Percentiles rank a stretch among this genome's conserved stretches.
Conservation (phyloP, 2,888 invertebrate species). For the Chloromyia formosa region DNA sequence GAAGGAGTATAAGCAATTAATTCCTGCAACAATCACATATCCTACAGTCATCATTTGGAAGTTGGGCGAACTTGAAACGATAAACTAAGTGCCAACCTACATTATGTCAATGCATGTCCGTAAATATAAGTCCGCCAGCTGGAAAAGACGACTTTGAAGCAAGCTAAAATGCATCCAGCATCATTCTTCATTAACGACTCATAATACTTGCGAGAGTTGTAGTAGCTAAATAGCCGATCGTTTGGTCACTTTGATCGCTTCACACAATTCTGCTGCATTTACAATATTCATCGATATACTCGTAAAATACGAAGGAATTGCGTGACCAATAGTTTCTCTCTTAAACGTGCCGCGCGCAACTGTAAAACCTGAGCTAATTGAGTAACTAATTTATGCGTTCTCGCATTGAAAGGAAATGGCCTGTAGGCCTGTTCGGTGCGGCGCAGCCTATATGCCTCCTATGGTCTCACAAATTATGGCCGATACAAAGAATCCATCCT, state of each 20-base stretch:
- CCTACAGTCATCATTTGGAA: too few species aligned
- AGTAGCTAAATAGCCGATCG: conserved; percentile 23
- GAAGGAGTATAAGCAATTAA: too few species aligned
- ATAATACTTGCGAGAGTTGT: conserved; percentile 20
- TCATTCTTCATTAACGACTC: conserved; percentile 36
- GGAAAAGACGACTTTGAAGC: too few species aligned
- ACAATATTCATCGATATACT: conserved; percentile 30
- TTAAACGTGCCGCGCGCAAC: conserved; percentile 45
- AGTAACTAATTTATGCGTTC: conserved; percentile 47
- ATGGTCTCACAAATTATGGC: not conserved
- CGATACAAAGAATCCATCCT: conserved; percentile 10
- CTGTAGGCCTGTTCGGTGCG: not conserved
- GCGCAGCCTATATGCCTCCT: conserved; percentile 9
- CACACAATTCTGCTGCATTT: not conserved
- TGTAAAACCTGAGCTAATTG: conserved; percentile 46
- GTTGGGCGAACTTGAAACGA: too few species aligned
- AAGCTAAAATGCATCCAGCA: too few species aligned
- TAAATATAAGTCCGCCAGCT: too few species aligned
- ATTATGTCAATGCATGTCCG: too few species aligned
- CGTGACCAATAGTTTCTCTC: conserved; percentile 46
- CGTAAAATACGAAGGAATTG: conserved; percentile 40
- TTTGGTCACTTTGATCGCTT: conserved; percentile 2
- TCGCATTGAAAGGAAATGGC: conserved; percentile 38
- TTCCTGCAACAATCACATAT: too few species aligned
- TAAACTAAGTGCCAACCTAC: too few species aligned